These are phyloP conservation scores for Melanogrammus aeglefinus DNA, from an alignment of 2,797 vertebrate species.

Conservation along the genomic window DNA sequence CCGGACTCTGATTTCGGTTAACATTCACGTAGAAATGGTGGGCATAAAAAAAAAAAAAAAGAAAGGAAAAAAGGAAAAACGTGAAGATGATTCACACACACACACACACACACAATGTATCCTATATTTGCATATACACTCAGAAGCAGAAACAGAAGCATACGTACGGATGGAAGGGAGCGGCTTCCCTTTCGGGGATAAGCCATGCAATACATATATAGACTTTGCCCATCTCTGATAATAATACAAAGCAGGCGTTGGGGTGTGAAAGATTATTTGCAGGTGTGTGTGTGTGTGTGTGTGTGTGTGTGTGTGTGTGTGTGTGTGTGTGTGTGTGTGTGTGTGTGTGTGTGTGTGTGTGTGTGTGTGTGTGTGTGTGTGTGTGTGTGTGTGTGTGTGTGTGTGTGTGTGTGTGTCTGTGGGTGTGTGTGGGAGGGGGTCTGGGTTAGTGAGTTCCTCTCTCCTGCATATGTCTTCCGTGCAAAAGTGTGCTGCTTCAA, in stretches of 20 bases:
- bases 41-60: too few relatives aligned
- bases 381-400: background rate
- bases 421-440: background rate
- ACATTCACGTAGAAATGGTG: background rate
- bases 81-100: too few relatives aligned
- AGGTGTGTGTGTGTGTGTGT: constrained; percentile 22
- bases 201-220: constrained; percentile 44
- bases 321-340: constrained; percentile 10
- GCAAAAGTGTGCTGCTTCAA: background rate
- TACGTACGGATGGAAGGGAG: too few relatives aligned
- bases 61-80: too few relatives aligned
- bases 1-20: too few relatives aligned
- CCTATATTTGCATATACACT: too few relatives aligned
- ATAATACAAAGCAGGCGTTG: constrained; percentile 51
- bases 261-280: constrained; percentile 31
- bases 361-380: constrained; percentile 16
- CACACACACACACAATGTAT: too few relatives aligned
- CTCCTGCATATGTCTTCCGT: background rate
- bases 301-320: constrained; percentile 7
- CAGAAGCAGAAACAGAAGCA: too few relatives aligned
- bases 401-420: constrained; percentile 11
- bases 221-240: constrained; percentile 65
- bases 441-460: background rate
- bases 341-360: constrained; percentile 6
- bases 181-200: too few relatives aligned